These are phyloP conservation scores for Melikaiella ostensackeni DNA, from an alignment of 2,888 invertebrate genomes.

Conservation along the genomic window DNA sequence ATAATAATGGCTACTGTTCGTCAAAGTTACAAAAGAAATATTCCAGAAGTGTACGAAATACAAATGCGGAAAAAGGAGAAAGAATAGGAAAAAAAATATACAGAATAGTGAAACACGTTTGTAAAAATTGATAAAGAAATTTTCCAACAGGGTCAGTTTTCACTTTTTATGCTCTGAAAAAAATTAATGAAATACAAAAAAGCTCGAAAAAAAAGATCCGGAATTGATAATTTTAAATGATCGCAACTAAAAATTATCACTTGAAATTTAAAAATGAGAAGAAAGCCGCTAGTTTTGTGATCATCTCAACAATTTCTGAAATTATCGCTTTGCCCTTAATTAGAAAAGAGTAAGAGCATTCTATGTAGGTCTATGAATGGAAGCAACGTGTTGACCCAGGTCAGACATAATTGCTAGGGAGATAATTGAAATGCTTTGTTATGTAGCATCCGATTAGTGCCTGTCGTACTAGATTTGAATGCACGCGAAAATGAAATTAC, in stretches of 20 bases:
- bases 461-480: constrained; percentile 28
- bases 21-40: neutral
- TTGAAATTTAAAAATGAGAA: no score
- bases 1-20: neutral
- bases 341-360: constrained; percentile 17
- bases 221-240: neutral
- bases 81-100: no score
- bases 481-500: constrained; percentile 37
- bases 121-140: neutral
- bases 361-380: neutral
- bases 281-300: no score
- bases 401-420: constrained; percentile 36
- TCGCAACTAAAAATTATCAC: neutral
- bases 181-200: neutral
- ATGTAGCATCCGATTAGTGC: constrained; percentile 35
- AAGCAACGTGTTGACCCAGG: constrained; percentile 28
- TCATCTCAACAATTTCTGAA: no score
- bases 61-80: no score
- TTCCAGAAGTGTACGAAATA: neutral
- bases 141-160: no score
- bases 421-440: constrained; percentile 38
- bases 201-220: neutral
- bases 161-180: neutral
- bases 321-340: constrained; percentile 8
- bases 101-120: no score